These are phyloP conservation scores for Machimus rusticus DNA, from an alignment of 2,888 invertebrate genomes.

Conservation along the genomic window DNA sequence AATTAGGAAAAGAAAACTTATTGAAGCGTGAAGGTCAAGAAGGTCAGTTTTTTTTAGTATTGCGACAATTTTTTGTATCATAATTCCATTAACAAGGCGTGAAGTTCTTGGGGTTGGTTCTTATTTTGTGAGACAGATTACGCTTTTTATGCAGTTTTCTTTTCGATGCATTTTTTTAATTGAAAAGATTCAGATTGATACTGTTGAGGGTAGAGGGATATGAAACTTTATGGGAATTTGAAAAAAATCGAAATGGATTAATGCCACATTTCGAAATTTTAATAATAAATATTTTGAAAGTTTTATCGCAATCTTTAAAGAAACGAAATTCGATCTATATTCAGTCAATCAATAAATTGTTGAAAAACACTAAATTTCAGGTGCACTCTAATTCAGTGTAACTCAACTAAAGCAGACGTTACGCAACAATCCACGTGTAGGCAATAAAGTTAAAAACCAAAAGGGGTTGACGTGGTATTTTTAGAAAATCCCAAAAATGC, in stretches of 20 bases:
- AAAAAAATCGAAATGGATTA: neutral
- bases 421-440: constrained; percentile 8
- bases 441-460: constrained; percentile 2
- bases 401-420: neutral
- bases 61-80: neutral
- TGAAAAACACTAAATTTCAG: neutral
- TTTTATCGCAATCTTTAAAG: neutral
- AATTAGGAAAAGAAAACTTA: neutral
- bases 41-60: neutral
- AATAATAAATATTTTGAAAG: neutral
- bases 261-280: too few relatives aligned
- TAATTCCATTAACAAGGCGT: neutral
- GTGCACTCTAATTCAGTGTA: neutral
- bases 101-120: neutral
- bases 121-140: neutral
- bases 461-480: neutral
- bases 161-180: neutral
- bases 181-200: neutral
- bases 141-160: neutral
- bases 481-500: constrained; percentile 7
- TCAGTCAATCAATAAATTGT: neutral
- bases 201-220: too few relatives aligned
- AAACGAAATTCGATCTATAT: too few relatives aligned
- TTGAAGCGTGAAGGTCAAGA: neutral
- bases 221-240: neutral